Evolutionary conservation across 2,888 invertebrate genomes (phyloP), one percentile per base, ranked within the genome.

Genomic region (Orthosia incerta): DNA sequence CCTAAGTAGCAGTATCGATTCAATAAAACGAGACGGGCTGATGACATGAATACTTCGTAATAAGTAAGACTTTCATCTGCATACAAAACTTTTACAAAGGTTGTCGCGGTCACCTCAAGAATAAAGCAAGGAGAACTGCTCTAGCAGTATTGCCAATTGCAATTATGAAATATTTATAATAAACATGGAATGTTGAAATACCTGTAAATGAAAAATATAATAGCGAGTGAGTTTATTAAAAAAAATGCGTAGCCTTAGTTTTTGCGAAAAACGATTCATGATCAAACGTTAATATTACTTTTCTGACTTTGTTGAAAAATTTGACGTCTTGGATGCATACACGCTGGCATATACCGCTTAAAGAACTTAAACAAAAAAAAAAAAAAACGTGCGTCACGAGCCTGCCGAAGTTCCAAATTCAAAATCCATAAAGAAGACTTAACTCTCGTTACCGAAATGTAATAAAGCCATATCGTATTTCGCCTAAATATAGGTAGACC

Each of bases 41-140:
- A 74, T 61, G 64, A 64, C 48, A 65, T 48, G 45, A 75, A 74
- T 59, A 75, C 50, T 62, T 75, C 16, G 39, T 5, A 46, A 53
- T 5, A 56, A 59, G 31, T 39, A 63, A 39, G 20, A 51, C 0
- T 31, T 45, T 66, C 13, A 57, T 68, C 56, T 80, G 64, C 56
- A 75, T 80, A 23, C n/a, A 45, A 51, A 80, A 65, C n/a, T 65
- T 65, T 31, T 11, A 15, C 26, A 31, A 74, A 80, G 76, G 76
- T 65, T 50, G 11, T 23, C 15, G 13, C 76, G 57, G 76, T 79
- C 75, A 80, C 78, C 68, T 78, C 74, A 31, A 53, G n/a, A 45
- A 51, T 73, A 50, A 79, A 70, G 3, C 2, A 9, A 56, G 20
- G 7, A 59, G 18, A 18, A 67, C 7, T 57, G 18, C 11, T 48